phyloP scores from a whole-genome alignment of 2,888 invertebrate genomes.

The Xylota sylvarum region DNA sequence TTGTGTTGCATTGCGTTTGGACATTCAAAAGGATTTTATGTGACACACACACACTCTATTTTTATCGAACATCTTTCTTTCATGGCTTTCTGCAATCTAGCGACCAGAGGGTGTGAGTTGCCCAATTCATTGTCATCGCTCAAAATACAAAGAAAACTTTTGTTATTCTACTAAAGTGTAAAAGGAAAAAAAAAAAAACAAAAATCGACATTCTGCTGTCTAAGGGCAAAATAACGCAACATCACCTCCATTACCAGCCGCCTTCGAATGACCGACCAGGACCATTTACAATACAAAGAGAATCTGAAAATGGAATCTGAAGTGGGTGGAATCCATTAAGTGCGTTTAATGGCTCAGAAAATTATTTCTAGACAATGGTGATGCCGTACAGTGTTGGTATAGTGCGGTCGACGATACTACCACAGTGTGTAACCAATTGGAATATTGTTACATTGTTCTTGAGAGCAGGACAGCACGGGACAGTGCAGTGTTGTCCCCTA shows the following conservation, averaged over 20 bases:
- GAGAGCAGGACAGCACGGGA: constrained; percentile 2
- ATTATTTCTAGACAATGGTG: constrained; percentile 70
- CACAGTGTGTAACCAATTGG: constrained; percentile 60
- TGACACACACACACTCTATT: constrained; percentile 45
- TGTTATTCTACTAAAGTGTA: not conserved
- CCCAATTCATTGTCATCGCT: constrained; percentile 62
- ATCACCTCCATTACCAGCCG: constrained; percentile 41
- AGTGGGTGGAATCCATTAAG: constrained; percentile 65
- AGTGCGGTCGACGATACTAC: constrained; percentile 7
- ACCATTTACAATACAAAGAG: constrained; percentile 63
- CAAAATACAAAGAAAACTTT: constrained; percentile 61
- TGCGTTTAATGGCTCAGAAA: constrained; percentile 75
- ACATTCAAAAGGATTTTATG: constrained; percentile 65
- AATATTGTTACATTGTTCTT: constrained; percentile 61
- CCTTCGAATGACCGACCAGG: constrained; percentile 37
- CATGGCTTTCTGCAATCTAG: constrained; percentile 23
- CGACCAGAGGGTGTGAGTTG: constrained; percentile 36
- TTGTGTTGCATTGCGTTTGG: constrained; percentile 59
- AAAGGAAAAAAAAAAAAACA: not conserved
- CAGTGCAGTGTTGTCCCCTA: constrained; percentile 40
- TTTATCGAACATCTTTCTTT: constrained; percentile 55
- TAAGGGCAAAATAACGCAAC: constrained; percentile 48
- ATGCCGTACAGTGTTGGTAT: constrained; percentile 26
- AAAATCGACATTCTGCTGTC: not conserved
- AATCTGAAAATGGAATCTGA: constrained; percentile 55